Conservation (phyloP, 2,113 vertebrate genomes). For the Muntiacus muntjak region DNA sequence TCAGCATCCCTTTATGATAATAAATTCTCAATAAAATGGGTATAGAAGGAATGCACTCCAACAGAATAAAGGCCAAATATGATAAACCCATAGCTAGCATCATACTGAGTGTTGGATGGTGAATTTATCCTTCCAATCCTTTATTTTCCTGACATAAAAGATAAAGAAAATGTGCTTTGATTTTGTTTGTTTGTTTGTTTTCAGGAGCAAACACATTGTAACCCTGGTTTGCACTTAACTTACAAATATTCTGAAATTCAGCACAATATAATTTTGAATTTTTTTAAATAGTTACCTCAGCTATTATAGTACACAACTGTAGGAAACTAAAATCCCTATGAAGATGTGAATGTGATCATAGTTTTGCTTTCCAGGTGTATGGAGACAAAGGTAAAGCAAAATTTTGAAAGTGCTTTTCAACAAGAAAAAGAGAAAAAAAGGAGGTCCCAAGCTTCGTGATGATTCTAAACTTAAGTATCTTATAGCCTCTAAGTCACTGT, state of each 20-base stretch:
- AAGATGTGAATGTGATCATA: not conserved
- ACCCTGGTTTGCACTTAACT: not conserved
- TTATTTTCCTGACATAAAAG: not conserved
- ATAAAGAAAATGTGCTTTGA: not conserved
- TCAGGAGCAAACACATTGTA: not conserved
- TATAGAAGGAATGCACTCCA: not conserved
- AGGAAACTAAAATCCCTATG: not conserved
- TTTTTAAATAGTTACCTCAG: not conserved
- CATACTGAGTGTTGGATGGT: not conserved
- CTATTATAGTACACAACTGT: not conserved
- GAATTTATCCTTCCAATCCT: not conserved
- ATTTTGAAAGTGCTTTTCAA: not conserved
- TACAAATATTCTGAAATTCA: not conserved
- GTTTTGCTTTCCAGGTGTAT: not conserved
- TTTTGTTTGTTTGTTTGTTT: not conserved
- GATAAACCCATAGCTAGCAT: not conserved
- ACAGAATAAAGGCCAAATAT: not conserved
- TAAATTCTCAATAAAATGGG: not conserved
- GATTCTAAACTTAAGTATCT: not conserved
- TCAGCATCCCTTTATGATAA: not conserved
- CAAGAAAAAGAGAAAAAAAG: not conserved
- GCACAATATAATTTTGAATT: not conserved
- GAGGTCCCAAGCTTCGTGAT: not conserved
- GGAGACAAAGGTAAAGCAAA: not conserved
- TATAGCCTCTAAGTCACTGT: not conserved